Evolutionary conservation across 2,797 vertebrate species (phyloP).

Genomic region (Lepus oiostolus): DNA sequence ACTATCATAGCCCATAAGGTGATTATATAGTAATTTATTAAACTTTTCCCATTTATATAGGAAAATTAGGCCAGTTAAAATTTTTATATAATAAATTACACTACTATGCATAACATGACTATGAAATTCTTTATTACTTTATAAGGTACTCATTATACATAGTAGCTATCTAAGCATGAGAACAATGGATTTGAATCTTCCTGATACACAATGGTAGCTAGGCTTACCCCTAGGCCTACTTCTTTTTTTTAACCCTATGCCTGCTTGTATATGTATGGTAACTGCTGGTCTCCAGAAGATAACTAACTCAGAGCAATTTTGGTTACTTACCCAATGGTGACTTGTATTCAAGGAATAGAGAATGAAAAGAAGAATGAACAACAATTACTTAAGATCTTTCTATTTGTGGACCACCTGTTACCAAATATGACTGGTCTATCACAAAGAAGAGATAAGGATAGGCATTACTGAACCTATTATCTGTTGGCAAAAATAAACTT

Average conservation of each 20-base stretch:
- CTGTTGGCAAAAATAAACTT: background rate
- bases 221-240: background rate
- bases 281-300: background rate
- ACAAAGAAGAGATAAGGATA: background rate
- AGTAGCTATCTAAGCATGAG: background rate
- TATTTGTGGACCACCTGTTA: background rate
- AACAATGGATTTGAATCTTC: background rate
- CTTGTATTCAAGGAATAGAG: background rate
- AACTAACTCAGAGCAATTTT: background rate
- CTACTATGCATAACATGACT: background rate
- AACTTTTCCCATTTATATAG: background rate
- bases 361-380: background rate
- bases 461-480: background rate
- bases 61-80: conserved; percentile 46
- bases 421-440: background rate
- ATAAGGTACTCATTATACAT: background rate
- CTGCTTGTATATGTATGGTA: background rate
- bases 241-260: background rate
- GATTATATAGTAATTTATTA: background rate
- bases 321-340: background rate
- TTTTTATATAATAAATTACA: background rate
- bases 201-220: background rate
- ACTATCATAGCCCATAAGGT: background rate
- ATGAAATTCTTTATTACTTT: background rate
- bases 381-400: background rate